Conservation (phyloP, 2,888 invertebrate species). For the Diarsia dahlii region DNA sequence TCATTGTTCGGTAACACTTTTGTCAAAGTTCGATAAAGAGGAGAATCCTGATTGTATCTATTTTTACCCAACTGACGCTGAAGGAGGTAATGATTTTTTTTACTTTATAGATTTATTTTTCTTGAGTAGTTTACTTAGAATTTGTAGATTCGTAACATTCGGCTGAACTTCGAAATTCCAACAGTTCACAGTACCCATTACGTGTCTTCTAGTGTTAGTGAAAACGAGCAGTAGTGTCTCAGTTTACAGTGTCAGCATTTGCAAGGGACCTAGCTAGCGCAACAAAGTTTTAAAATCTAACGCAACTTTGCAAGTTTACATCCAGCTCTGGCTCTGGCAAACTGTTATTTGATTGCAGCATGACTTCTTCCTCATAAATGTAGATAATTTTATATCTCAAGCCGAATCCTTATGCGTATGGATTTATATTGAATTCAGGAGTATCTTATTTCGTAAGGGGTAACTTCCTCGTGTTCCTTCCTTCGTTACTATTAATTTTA, state of each 20-base stretch:
- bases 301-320: neutral
- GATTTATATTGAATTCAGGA: conserved; percentile 8
- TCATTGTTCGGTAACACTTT: conserved; percentile 35
- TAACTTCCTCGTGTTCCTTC: neutral
- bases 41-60: neutral
- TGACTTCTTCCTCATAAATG: conserved; percentile 4
- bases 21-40: conserved; percentile 5
- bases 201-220: neutral
- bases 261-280: neutral
- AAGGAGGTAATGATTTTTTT: neutral
- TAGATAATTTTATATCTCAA: conserved; percentile 1
- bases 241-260: neutral
- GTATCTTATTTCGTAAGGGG: conserved; percentile 1
- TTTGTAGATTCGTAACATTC: neutral
- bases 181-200: neutral
- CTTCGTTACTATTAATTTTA: neutral
- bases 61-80: neutral
- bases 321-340: neutral
- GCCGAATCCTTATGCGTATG: conserved; percentile 20
- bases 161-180: neutral
- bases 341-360: conserved; percentile 26
- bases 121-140: too few species aligned
- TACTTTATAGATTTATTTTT: neutral
- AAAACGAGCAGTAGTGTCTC: neutral
- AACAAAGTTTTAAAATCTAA: conserved; percentile 2